Percentiles rank a stretch among this genome's conserved stretches.
Evolutionary conservation across 2,113 vertebrate species (phyloP).

Genomic region (Glaucomys volans): DNA sequence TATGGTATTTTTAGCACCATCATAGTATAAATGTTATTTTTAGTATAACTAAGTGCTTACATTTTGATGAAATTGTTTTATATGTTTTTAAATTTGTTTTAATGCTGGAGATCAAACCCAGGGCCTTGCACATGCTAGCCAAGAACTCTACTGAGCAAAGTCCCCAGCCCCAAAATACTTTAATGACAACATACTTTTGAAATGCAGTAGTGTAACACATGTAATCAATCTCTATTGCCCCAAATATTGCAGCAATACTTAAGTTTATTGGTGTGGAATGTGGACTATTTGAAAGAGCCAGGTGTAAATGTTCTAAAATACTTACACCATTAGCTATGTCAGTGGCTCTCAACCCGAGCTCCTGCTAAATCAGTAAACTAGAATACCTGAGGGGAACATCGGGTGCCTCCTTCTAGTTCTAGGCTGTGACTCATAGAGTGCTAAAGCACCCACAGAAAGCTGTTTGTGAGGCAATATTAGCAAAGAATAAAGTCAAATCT

Average conservation of each 20-base stretch:
- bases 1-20: neutral
- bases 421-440: neutral
- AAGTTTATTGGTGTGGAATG: neutral
- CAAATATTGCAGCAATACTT: neutral
- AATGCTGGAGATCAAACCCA: neutral
- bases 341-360: neutral
- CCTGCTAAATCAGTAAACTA: neutral
- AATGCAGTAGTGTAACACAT: neutral
- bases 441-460: neutral
- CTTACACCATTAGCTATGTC: neutral
- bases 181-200: neutral
- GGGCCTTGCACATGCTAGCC: neutral
- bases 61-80: neutral
- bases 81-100: neutral
- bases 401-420: neutral
- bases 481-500: neutral
- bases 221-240: neutral
- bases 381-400: no score
- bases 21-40: neutral
- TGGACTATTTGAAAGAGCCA: neutral
- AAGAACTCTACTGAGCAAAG: neutral
- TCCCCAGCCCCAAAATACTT: neutral
- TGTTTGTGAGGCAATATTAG: neutral
- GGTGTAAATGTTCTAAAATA: neutral
- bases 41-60: neutral